Percentiles rank a stretch among this genome's conserved stretches.
Conservation (phyloP, 2,888 invertebrate species). For the Sinopyrophorus schimmeli region DNA sequence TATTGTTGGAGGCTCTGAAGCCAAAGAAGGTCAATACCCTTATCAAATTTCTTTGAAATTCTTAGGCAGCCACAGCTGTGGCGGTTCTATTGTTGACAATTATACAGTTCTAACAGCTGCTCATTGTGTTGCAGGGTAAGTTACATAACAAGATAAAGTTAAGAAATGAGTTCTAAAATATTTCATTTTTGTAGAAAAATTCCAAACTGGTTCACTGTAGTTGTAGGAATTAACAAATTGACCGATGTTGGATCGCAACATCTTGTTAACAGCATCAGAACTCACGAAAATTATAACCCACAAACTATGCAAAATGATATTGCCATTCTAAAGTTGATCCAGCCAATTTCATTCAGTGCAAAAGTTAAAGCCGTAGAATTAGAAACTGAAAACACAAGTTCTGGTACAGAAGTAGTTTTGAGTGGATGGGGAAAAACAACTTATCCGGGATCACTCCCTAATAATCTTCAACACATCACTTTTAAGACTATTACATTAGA, state of each 20-base stretch:
- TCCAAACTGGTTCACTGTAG: constrained; percentile 42
- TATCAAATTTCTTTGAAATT: constrained; percentile 60
- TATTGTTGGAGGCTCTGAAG: constrained; percentile 61
- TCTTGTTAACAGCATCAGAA: constrained; percentile 39
- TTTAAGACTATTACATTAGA: constrained; percentile 57
- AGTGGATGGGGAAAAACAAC: constrained; percentile 59
- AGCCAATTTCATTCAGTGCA: constrained; percentile 22
- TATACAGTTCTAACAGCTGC: constrained; percentile 47
- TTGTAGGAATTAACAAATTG: constrained; percentile 47
- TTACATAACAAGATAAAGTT: not conserved
- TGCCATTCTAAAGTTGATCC: constrained; percentile 32
- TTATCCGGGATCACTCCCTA: constrained; percentile 60
- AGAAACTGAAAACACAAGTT: constrained; percentile 47
- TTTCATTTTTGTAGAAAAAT: constrained; percentile 32
- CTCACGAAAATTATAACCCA: constrained; percentile 28
- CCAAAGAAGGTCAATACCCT: constrained; percentile 58
- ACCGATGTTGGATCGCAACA: constrained; percentile 44
- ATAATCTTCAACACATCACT: constrained; percentile 60
- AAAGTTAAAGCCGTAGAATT: constrained; percentile 39
- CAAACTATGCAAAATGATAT: constrained; percentile 32
- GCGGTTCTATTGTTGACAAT: constrained; percentile 61
- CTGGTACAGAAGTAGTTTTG: constrained; percentile 50
- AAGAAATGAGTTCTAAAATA: too few relatives aligned
- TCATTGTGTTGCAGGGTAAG: constrained; percentile 37
- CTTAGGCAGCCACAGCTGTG: constrained; percentile 62